Conservation (phyloP, 2,113 vertebrate genomes). For the Centropristis striata region DNA sequence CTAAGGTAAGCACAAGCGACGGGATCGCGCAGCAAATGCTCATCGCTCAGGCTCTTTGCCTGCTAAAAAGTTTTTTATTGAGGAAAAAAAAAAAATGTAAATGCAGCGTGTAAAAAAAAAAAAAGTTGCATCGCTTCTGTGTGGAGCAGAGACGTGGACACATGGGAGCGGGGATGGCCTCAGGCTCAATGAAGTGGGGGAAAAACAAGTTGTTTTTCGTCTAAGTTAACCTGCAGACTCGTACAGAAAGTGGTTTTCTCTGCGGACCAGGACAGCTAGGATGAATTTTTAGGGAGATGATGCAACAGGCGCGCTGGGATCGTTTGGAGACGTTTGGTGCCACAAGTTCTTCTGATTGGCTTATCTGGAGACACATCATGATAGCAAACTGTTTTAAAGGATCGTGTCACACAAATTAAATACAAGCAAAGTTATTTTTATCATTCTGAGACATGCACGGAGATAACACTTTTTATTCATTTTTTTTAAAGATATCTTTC, state of each 20-base stretch:
- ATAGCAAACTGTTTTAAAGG: background rate
- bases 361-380: background rate
- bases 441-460: no score
- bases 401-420: background rate
- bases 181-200: background rate
- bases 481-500: no score
- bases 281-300: background rate
- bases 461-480: no score
- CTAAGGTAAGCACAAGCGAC: constrained; percentile 54
- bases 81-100: no score
- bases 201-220: background rate
- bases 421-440: background rate
- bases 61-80: background rate
- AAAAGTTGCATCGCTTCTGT: background rate
- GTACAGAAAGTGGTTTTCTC: no score
- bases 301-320: constrained; percentile 41
- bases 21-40: no score
- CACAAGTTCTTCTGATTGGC: background rate
- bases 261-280: no score
- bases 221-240: background rate
- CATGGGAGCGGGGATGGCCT: no score
- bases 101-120: no score
- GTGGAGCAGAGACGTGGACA: no score
- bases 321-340: background rate
- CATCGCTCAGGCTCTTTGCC: no score